phyloP scores from a whole-genome alignment of 2,113 vertebrate species.

The Martes martes region DNA sequence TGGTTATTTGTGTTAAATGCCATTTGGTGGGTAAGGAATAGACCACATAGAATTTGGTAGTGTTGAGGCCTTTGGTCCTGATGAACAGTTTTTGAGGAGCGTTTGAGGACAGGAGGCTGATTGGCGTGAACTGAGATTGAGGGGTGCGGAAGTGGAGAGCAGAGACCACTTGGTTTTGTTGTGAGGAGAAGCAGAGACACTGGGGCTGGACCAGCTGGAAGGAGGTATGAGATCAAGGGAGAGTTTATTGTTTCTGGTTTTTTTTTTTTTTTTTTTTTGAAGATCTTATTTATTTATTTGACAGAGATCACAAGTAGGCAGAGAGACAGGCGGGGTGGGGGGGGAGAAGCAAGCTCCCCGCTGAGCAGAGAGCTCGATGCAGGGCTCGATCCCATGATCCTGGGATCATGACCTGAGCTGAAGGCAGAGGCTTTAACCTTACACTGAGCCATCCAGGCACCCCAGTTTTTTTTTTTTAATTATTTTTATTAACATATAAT shows the following conservation, averaged over 20 bases:
- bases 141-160: neutral
- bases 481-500: too few species aligned
- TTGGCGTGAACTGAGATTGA: neutral
- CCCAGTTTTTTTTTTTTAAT: too few species aligned
- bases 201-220: neutral
- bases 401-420: too few species aligned
- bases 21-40: neutral
- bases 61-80: neutral
- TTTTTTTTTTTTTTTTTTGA: constrained; percentile 9
- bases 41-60: neutral
- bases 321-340: too few species aligned
- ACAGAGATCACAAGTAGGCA: too few species aligned
- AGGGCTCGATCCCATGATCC: too few species aligned
- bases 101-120: neutral
- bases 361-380: too few species aligned
- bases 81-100: neutral
- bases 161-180: neutral
- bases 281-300: too few species aligned
- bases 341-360: too few species aligned
- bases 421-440: too few species aligned
- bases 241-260: neutral
- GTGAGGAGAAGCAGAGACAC: neutral
- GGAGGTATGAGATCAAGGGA: neutral
- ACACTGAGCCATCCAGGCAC: too few species aligned
- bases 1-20: neutral